Evolutionary conservation across 2,113 vertebrate genomes (phyloP).

Genomic region (Ranitomeya imitator): DNA sequence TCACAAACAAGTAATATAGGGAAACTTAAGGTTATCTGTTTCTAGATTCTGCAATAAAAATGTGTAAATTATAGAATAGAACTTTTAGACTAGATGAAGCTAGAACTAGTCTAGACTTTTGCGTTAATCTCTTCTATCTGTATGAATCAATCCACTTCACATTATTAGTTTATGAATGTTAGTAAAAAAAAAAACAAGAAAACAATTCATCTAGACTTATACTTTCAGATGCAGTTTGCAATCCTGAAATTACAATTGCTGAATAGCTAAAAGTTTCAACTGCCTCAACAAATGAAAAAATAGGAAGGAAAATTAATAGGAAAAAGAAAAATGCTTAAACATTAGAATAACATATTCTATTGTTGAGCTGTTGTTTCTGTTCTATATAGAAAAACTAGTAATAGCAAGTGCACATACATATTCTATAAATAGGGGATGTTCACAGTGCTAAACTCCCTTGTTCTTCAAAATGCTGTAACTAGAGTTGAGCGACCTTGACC

Average conservation of each 20-base stretch:
- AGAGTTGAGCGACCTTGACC: too few species aligned
- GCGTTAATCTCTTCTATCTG: too few species aligned
- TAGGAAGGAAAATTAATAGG: not conserved
- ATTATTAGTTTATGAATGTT: not conserved
- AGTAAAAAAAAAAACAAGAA: not conserved
- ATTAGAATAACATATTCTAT: slow-evolving; percentile 25
- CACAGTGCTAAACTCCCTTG: slow-evolving; percentile 35
- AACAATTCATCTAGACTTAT: not conserved
- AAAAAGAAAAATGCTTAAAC: not conserved
- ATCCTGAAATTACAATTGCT: not conserved
- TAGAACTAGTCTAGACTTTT: too few species aligned
- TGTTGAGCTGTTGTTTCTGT: not conserved
- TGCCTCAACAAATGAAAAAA: not conserved
- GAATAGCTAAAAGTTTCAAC: not conserved
- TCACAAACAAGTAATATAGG: too few species aligned
- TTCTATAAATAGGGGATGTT: slow-evolving; percentile 32
- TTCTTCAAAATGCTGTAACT: slow-evolving; percentile 40
- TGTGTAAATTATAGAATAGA: too few species aligned
- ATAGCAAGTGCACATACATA: not conserved
- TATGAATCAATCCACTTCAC: too few species aligned
- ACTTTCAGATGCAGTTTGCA: not conserved
- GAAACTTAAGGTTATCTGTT: too few species aligned
- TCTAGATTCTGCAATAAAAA: too few species aligned
- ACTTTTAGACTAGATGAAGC: too few species aligned
- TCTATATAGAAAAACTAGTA: not conserved